Base-by-base conservation (phyloP, 2,113 vertebrate genomes). In the Sclerurus mexicanus region DNA sequence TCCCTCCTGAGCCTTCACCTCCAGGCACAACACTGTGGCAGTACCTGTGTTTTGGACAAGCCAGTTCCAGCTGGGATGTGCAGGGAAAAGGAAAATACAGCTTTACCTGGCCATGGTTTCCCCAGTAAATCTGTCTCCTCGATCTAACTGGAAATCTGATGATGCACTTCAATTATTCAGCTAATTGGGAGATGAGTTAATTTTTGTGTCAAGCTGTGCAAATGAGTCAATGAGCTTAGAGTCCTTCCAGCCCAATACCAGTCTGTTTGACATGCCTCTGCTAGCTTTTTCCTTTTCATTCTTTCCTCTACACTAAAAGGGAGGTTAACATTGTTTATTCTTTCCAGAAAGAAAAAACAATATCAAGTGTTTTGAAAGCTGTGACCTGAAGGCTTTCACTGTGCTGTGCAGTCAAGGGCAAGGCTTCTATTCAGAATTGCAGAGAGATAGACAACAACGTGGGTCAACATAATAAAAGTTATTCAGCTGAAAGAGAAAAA, bases 281-380 rank as follows among this genome's bases (percentile, higher is more conserved):
- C 74, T 74, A 67, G 50, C 35, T 23, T 71, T 82, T 66, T 87
- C 42, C n/a, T 92, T 86, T 90, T 42, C 31, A 10, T 74, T 93
- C 16, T 90, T 90, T 22, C 21, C 60, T 78, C 72, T 71, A 3
- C 12, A 2, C 40, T 83, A 42, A 28, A 39, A 76, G 63, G 60
- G 81, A 72, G 39, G 25, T 93, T 89, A 73, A 79, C 10, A 13
- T 87, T 75, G 75, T 93, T 95, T 94, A 73, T 76, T 96, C 81
- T 87, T 93, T 78, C 46, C 89, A 87, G 85, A 94, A 93, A 88
- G 75, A 53, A 91, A 67, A 74, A 62, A 4, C 37, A 69, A 8
- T 87, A 85, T 93, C 72, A 74, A 95, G 87, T 94, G 89, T 85
- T 95, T 73, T 96, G 89, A 96, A 94, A 96, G 91, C 95, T 94